These are phyloP conservation scores for Forbesichthys papilliferus DNA, from an alignment of 2,113 vertebrate genomes.

Conservation along the genomic window DNA sequence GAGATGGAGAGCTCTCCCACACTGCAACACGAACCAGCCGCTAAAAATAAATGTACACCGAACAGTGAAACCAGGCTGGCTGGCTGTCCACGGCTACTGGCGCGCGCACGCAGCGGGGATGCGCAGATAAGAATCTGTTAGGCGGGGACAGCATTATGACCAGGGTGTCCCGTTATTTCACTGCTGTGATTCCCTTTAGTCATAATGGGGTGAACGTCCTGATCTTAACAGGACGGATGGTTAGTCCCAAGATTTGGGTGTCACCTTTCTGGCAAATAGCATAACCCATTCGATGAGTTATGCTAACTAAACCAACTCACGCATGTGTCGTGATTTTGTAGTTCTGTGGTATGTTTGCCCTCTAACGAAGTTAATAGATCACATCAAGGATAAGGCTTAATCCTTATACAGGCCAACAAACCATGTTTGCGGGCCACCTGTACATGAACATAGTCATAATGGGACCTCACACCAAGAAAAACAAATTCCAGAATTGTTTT, in stretches of 20 bases:
- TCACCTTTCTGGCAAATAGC: neutral
- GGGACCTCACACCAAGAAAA: neutral
- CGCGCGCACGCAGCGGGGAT: slow-evolving; percentile 53
- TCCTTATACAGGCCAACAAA: too few relatives aligned
- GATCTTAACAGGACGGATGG: neutral
- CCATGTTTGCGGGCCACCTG: too few relatives aligned
- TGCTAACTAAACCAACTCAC: too few relatives aligned
- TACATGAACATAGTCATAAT: neutral
- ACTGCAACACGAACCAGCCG: slow-evolving; percentile 59
- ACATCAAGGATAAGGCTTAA: too few relatives aligned
- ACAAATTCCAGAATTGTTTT: neutral
- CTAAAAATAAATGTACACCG: slow-evolving; percentile 81
- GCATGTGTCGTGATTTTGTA: too few relatives aligned
- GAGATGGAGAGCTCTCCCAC: slow-evolving; percentile 27
- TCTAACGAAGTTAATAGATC: too few relatives aligned
- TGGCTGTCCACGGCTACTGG: slow-evolving; percentile 4
- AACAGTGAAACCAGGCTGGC: slow-evolving; percentile 25
- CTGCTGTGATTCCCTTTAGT: neutral
- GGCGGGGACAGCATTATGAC: slow-evolving; percentile 26
- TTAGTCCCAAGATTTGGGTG: neutral
- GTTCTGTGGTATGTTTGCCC: too few relatives aligned
- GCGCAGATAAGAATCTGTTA: slow-evolving; percentile 63
- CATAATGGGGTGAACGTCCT: neutral
- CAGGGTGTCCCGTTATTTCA: slow-evolving; percentile 9
- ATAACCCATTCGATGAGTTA: too few relatives aligned